Percentiles rank a stretch among this genome's conserved stretches.
phyloP scores from a whole-genome alignment of 2,113 vertebrate species.

The Phrynosoma blainvillii region DNA sequence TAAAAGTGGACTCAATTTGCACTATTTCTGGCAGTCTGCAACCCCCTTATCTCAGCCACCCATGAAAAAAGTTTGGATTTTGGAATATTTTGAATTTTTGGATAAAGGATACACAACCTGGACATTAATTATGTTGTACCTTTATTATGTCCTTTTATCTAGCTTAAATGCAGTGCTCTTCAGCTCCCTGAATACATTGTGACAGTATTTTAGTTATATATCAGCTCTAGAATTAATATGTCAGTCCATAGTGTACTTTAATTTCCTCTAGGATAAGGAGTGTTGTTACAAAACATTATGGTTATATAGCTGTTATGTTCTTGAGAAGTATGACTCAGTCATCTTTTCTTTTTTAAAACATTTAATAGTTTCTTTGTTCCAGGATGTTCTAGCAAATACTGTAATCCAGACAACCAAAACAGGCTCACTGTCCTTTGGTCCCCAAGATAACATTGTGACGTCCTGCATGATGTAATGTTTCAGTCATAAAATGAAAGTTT shows the following conservation, averaged over 20 bases:
- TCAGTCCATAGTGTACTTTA: slow-evolving; percentile 23
- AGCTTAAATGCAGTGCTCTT: background rate
- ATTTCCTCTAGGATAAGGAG: slow-evolving; percentile 37
- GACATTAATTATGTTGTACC: too few relatives aligned
- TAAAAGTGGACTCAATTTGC: too few relatives aligned
- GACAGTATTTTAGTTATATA: slow-evolving; percentile 6
- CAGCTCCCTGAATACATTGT: background rate
- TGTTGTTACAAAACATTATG: slow-evolving; percentile 33
- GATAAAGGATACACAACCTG: too few relatives aligned
- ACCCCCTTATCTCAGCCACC: too few relatives aligned
- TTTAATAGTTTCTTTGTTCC: slow-evolving; percentile 36
- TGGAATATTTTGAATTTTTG: too few relatives aligned
- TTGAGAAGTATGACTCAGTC: slow-evolving; percentile 45
- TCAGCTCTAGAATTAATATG: slow-evolving; percentile 8
- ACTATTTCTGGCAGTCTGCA: too few relatives aligned
- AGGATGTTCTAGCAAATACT: slow-evolving; percentile 46
- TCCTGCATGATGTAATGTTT: background rate
- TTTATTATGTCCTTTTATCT: background rate
- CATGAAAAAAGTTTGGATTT: too few relatives aligned
- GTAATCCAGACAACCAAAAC: slow-evolving; percentile 5
- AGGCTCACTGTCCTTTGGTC: background rate
- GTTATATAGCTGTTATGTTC: slow-evolving; percentile 43
- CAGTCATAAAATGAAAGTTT: slow-evolving; percentile 4
- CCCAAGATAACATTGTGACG: background rate
- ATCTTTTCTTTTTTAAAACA: slow-evolving; percentile 18